A percentile compares a stretch with the other conserved stretches of the same genome.
Conservation (phyloP, 2,113 vertebrate genomes). For the Synchiropus splendidus region DNA sequence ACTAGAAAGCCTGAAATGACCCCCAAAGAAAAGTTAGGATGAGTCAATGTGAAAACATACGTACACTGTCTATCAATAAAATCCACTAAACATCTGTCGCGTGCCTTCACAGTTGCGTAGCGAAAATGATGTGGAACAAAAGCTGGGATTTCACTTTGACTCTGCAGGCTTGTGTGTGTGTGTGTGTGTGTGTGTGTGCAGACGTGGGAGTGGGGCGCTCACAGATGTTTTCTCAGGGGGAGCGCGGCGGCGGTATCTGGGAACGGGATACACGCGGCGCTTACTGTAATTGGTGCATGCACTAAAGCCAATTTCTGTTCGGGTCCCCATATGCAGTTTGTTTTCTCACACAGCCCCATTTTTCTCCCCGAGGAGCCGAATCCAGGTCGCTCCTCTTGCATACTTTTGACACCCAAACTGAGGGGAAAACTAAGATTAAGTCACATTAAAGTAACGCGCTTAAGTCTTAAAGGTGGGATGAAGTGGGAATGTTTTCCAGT, state of each 20-base stretch:
- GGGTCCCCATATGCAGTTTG: conserved; percentile 34
- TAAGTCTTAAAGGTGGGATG: too few relatives aligned
- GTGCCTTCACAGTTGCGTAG: too few relatives aligned
- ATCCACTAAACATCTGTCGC: too few relatives aligned
- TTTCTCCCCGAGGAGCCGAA: conserved; percentile 29
- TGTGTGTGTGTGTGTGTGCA: conserved; percentile 5
- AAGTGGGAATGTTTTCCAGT: too few relatives aligned
- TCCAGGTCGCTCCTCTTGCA: conserved; percentile 26
- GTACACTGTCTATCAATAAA: too few relatives aligned
- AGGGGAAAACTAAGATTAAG: conserved; percentile 15
- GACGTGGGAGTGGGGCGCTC: conserved; percentile 23
- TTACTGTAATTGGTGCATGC: conserved; percentile 55
- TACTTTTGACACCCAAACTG: conserved; percentile 29
- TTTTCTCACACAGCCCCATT: conserved; percentile 29
- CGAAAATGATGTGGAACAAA: too few relatives aligned
- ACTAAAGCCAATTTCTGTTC: conserved; percentile 37
- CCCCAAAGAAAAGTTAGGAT: too few relatives aligned
- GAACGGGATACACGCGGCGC: conserved; percentile 39
- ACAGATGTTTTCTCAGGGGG: conserved; percentile 61
- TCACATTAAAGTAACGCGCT: too few relatives aligned
- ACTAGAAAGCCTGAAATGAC: too few relatives aligned
- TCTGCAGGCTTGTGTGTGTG: too few relatives aligned
- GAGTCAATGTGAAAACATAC: too few relatives aligned
- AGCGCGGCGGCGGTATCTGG: conserved; percentile 32
- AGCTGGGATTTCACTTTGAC: too few relatives aligned